These are phyloP conservation scores for Pseudois nayaur DNA, from an alignment of 2,113 vertebrate species.

Conservation along the genomic window DNA sequence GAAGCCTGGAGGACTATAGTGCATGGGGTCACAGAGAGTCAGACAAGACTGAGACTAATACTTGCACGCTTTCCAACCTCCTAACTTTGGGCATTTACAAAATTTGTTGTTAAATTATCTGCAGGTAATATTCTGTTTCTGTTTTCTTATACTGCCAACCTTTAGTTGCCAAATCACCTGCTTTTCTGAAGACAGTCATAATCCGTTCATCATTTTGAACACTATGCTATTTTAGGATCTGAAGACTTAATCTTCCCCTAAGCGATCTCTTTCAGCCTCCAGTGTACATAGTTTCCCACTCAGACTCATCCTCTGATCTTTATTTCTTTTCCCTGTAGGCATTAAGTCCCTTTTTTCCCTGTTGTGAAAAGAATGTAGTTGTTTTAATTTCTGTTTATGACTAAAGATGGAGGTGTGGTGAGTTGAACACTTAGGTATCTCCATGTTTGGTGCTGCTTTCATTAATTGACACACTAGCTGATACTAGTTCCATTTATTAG, in stretches of 20 bases:
- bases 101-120: neutral
- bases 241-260: neutral
- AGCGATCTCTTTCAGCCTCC: neutral
- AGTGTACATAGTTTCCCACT: neutral
- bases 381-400: neutral
- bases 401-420: neutral
- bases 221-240: neutral
- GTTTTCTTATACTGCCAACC: neutral
- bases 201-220: neutral
- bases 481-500: neutral
- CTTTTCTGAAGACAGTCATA: slow-evolving; percentile 19
- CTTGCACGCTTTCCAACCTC: neutral
- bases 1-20: neutral
- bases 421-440: neutral
- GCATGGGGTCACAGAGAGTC: neutral
- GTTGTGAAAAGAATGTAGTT: neutral
- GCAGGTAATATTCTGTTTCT: neutral
- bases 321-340: neutral
- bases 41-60: neutral
- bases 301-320: neutral
- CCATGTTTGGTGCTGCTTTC: neutral
- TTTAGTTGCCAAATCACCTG: neutral
- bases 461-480: neutral
- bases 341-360: neutral
- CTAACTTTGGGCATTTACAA: neutral